A percentile compares a stretch with the other conserved stretches of the same genome.
These are phyloP conservation scores for Hyphantria cunea DNA, from an alignment of 1,140 invertebrate genomes.

Conservation along the genomic window DNA sequence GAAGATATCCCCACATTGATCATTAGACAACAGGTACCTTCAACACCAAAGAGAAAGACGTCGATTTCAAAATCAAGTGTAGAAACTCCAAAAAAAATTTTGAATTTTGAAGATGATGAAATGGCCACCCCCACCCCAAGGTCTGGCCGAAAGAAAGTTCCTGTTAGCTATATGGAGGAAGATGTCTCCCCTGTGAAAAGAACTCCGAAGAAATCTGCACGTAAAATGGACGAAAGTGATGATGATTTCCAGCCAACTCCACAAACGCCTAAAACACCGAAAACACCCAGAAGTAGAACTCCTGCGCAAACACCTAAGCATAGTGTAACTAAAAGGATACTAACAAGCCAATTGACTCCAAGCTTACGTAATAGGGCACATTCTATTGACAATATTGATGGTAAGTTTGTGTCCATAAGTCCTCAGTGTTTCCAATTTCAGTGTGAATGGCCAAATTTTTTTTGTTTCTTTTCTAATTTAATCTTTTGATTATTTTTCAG, in stretches of 20 bases:
- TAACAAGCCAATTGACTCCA: slow-evolving; percentile 71
- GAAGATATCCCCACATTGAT: slow-evolving; percentile 70
- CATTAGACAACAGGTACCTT: slow-evolving; percentile 58
- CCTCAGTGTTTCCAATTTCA: no score
- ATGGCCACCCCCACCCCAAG: slow-evolving; percentile 47
- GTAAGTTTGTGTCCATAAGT: slow-evolving; percentile 41
- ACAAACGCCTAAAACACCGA: slow-evolving; percentile 54
- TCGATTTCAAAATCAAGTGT: slow-evolving; percentile 49
- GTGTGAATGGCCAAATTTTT: no score
- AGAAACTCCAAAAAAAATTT: slow-evolving; percentile 63
- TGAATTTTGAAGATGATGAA: slow-evolving; percentile 62
- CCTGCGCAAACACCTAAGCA: slow-evolving; percentile 46
- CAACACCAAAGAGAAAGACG: slow-evolving; percentile 63
- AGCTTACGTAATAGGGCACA: slow-evolving; percentile 64
- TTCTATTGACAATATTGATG: slow-evolving; percentile 67
- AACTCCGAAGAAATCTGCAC: slow-evolving; percentile 47
- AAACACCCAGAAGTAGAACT: slow-evolving; percentile 41
- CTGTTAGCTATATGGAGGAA: slow-evolving; percentile 51
- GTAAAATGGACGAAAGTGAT: slow-evolving; percentile 58
- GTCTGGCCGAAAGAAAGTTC: slow-evolving; percentile 47
- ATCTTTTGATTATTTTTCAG: slow-evolving; percentile 42
- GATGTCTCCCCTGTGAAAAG: slow-evolving; percentile 62
- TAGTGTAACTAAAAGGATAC: slow-evolving; percentile 60
- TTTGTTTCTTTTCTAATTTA: no score
- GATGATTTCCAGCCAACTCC: slow-evolving; percentile 65